Base-by-base conservation (phyloP, 1,140 invertebrate genomes). In the Lordiphosa mommai region DNA sequence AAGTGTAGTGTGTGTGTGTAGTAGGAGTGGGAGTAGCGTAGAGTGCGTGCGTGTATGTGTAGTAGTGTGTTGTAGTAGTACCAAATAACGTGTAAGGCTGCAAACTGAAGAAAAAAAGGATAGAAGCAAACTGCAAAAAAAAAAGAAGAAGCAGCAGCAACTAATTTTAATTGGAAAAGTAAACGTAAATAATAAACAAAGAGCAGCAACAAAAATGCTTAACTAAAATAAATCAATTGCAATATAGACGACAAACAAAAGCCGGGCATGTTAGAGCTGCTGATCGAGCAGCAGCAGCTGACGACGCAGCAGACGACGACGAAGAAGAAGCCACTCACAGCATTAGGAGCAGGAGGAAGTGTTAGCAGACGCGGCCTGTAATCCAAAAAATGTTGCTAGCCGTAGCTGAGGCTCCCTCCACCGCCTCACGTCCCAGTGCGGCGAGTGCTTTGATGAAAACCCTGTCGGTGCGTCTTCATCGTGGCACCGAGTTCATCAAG, bases 401-500 rank as follows among this genome's bases (percentile, higher is more conserved):
- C 33, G 61, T 77, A 59, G 61, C 68, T 23, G 20, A 5, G 4
- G 23, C 23, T 27, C 1, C 23, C 23, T 27, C 70, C 13, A 37
- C 29, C 10, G 32, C 61, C 23, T 59, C 57, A 6, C 65, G 68
- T 30, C 60, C 79, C 16, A 82, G 47, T 57, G 60, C 65, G 10
- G 77, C 88, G 33, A 67, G 55, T 52, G 61, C 71, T 27, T 12
- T 88, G 37, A 88, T 40, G 89, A 90, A 58, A 90, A 89, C 86
- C 20, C 57, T 88, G 6, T 71, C 84, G n/a, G 86, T 88, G 34
- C 86, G 82, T 27, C 34, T 87, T 30, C 91, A 91, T 71, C 90
- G 91, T 43, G 91, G 91, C 56, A 80, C 91, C n/a, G 89, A 90
- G 56, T 88, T 91, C 65, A 91, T 91, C 49, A 90, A 88, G 61